phyloP scores from a whole-genome alignment of 2,113 vertebrate species.

The Sus scrofa region DNA sequence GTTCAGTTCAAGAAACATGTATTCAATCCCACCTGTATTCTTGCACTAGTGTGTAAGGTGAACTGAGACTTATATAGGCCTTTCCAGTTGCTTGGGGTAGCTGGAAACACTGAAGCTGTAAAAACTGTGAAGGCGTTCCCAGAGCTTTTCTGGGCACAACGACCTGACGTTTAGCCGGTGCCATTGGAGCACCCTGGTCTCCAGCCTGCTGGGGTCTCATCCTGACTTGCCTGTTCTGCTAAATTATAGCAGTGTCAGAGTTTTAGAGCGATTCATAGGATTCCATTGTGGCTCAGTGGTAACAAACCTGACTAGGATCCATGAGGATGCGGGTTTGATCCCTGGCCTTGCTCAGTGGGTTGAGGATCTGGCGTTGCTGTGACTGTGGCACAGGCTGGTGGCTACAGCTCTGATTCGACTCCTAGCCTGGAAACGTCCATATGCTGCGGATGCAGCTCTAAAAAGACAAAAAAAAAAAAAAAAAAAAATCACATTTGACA shows the following conservation, averaged over 20 bases:
- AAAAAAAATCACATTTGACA: background rate
- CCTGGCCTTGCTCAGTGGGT: too few relatives aligned
- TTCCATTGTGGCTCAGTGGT: too few relatives aligned
- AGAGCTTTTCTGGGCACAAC: background rate
- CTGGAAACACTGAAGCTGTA: background rate
- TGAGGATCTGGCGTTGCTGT: too few relatives aligned
- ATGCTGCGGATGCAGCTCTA: too few relatives aligned
- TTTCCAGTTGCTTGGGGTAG: background rate
- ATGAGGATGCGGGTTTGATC: too few relatives aligned
- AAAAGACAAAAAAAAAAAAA: too few relatives aligned
- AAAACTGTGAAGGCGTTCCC: background rate
- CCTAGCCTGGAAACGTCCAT: too few relatives aligned
- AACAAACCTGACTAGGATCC: too few relatives aligned
- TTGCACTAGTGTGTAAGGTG: background rate
- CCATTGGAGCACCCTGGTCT: background rate
- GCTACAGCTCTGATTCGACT: too few relatives aligned
- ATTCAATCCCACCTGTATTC: background rate
- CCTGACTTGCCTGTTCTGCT: background rate
- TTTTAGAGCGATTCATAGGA: conserved; percentile 1
- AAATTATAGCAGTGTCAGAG: background rate
- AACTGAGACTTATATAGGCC: background rate
- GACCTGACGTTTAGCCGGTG: background rate
- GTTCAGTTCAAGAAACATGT: conserved; percentile 38
- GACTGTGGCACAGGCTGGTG: too few relatives aligned
- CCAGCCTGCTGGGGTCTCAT: background rate